A percentile compares a stretch with the other conserved stretches of the same genome.
Evolutionary conservation across 2,888 invertebrate species (phyloP).

Genomic region (Actias luna): DNA sequence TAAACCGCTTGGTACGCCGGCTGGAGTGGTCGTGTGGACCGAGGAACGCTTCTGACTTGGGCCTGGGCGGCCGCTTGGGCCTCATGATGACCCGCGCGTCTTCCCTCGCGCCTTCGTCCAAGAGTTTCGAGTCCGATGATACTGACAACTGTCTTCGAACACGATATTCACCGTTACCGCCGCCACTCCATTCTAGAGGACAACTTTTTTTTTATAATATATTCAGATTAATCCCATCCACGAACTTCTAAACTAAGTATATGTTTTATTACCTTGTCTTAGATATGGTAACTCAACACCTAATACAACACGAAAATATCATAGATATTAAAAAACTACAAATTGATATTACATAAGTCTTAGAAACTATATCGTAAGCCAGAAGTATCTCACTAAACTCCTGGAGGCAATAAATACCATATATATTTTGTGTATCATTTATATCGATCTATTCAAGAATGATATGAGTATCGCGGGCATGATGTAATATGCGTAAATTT

Average conservation of each 20-base stretch:
- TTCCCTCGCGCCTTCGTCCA: constrained; percentile 94
- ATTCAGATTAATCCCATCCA: too few species aligned
- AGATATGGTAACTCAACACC: not conserved
- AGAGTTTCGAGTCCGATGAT: constrained; percentile 94
- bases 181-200: constrained; percentile 89
- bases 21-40: constrained; percentile 87
- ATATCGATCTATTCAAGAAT: not conserved
- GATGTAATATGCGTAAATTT: not conserved
- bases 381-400: not conserved
- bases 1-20: constrained; percentile 95
- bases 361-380: not conserved
- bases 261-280: not conserved
- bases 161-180: constrained; percentile 87
- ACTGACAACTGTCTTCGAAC: constrained; percentile 95
- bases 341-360: not conserved
- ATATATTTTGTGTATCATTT: not conserved
- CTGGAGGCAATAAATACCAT: not conserved
- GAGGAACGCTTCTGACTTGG: constrained; percentile 97
- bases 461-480: not conserved
- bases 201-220: too few species aligned
- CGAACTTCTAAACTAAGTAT: not conserved
- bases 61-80: constrained; percentile 95
- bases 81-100: constrained; percentile 94
- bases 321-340: not conserved
- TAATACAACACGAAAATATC: not conserved